Conservation (phyloP, 2,888 invertebrate genomes). For the Amphipyra tragopoginis region DNA sequence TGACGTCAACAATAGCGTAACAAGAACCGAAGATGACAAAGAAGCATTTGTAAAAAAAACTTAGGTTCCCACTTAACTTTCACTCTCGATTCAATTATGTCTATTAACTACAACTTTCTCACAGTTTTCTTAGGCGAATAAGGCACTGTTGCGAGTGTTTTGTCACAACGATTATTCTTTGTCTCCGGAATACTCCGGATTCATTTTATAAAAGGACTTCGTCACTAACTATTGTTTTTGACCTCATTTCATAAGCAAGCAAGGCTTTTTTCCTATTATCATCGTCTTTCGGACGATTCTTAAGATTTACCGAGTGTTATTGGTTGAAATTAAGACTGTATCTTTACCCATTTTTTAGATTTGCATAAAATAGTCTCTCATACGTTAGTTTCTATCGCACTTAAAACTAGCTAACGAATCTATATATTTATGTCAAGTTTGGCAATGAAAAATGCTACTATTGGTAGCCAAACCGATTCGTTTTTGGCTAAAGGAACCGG, state of each 20-base stretch:
- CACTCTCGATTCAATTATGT: constrained; percentile 78
- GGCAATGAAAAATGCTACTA: too few species aligned
- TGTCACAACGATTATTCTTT: constrained; percentile 14
- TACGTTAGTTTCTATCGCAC: too few species aligned
- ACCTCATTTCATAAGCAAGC: constrained; percentile 3
- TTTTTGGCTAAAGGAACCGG: too few species aligned
- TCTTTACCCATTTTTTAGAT: too few species aligned
- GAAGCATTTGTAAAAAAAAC: constrained; percentile 63
- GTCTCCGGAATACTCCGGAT: constrained; percentile 1
- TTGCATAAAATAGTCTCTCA: too few species aligned
- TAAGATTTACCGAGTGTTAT: too few species aligned
- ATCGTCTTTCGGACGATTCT: too few species aligned
- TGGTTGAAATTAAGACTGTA: too few species aligned
- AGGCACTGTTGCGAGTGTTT: constrained; percentile 34
- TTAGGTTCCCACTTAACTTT: constrained; percentile 75
- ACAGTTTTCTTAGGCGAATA: constrained; percentile 67
- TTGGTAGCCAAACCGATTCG: too few species aligned
- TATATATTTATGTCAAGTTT: too few species aligned
- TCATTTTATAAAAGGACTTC: constrained; percentile 3
- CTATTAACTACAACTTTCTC: constrained; percentile 77
- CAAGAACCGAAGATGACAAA: constrained; percentile 63
- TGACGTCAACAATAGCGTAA: constrained; percentile 36
- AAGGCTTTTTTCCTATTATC: neutral
- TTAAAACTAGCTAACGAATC: too few species aligned
- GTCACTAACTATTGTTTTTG: constrained; percentile 2